Percentiles rank a stretch among this genome's conserved stretches.
Conservation (phyloP, 1,140 invertebrate genomes). For the Dendrolimus punctatus region DNA sequence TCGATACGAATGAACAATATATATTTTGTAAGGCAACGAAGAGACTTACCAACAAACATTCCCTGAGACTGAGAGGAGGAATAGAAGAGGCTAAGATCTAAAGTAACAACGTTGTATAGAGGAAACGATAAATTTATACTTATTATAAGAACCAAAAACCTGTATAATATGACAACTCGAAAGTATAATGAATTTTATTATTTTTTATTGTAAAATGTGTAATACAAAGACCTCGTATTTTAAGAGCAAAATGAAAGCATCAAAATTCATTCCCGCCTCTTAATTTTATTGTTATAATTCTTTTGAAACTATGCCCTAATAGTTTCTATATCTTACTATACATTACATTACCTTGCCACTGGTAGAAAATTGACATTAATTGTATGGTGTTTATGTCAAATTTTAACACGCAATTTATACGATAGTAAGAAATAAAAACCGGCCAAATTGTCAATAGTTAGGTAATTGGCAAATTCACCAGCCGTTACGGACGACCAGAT, state of each 20-base stretch:
- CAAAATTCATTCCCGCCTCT: conserved; percentile 48
- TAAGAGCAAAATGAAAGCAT: conserved; percentile 34
- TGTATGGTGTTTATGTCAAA: no score
- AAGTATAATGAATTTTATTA: conserved; percentile 1
- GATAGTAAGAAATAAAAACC: no score
- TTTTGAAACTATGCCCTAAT: conserved; percentile 35
- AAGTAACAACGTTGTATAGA: conserved; percentile 24
- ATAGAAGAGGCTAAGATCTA: conserved; percentile 59
- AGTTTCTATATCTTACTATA: neutral
- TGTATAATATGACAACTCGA: conserved; percentile 5
- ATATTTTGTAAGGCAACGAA: conserved; percentile 67
- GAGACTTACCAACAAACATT: conserved; percentile 68
- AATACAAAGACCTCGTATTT: conserved; percentile 35
- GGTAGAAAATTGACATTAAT: no score
- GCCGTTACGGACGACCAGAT: no score
- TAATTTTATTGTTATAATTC: conserved; percentile 33
- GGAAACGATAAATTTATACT: no score
- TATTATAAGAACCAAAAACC: conserved; percentile 16
- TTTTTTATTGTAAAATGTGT: conserved; percentile 41
- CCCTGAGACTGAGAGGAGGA: conserved; percentile 62
- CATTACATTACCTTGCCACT: no score
- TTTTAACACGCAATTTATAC: no score
- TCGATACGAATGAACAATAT: conserved; percentile 44
- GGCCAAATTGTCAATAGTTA: no score
- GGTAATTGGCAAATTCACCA: no score